These are phyloP conservation scores for Halocaridina rubra DNA, from an alignment of 2,888 invertebrate genomes.

Conservation along the genomic window DNA sequence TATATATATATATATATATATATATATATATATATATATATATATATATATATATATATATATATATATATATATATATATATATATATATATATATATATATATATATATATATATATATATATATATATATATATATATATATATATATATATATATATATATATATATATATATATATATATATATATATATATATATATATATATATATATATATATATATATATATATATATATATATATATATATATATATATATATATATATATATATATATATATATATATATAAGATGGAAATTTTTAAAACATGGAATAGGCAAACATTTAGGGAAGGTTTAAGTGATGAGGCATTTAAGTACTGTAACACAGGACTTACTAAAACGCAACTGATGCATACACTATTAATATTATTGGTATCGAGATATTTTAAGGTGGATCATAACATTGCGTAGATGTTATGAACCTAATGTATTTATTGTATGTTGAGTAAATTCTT, in stretches of 20 bases:
- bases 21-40: background rate
- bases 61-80: background rate
- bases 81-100: background rate
- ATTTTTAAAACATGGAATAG: conserved; percentile 50
- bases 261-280: background rate
- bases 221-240: background rate
- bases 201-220: background rate
- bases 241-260: background rate
- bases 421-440: too few relatives aligned
- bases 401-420: too few relatives aligned
- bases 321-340: conserved; percentile 58
- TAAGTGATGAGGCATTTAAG: conserved; percentile 45
- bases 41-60: background rate
- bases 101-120: background rate
- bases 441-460: too few relatives aligned
- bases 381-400: conserved; percentile 30
- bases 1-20: background rate
- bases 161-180: background rate
- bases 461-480: too few relatives aligned
- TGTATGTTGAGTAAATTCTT: too few relatives aligned
- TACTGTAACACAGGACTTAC: conserved; percentile 24
- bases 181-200: background rate
- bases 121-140: background rate
- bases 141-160: background rate
- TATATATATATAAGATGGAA: background rate